Conservation (phyloP, 2,113 vertebrate genomes). For the Ivindomyrus marchei region DNA sequence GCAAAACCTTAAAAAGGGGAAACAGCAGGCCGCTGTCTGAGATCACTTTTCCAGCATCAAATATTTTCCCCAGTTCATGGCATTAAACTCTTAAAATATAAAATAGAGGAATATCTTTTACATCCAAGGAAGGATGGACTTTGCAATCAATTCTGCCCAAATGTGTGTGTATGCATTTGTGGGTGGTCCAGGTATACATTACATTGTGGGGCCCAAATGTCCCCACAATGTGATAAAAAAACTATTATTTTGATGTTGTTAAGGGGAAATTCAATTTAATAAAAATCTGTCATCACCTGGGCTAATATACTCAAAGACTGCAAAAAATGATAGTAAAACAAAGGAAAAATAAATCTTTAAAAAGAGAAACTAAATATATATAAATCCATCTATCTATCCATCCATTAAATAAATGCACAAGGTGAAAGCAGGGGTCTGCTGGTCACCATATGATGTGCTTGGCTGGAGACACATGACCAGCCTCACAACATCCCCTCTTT, state of each 20-base stretch:
- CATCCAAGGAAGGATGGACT: constrained; percentile 10
- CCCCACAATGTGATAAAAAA: no score
- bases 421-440: constrained; percentile 26
- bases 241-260: no score
- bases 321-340: neutral
- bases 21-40: constrained; percentile 16
- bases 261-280: no score
- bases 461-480: constrained; percentile 22
- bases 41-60: constrained; percentile 30
- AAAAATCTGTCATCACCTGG: neutral
- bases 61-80: constrained; percentile 21
- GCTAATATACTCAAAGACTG: constrained; percentile 30
- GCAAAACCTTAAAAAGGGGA: neutral
- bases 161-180: neutral
- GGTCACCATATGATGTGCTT: constrained; percentile 32
- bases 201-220: no score
- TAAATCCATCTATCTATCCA: neutral
- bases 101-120: constrained; percentile 25
- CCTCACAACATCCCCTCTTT: constrained; percentile 24
- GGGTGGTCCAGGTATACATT: no score
- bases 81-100: constrained; percentile 1
- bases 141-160: neutral
- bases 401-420: constrained; percentile 20
- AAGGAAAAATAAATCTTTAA: neutral
- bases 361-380: neutral